Base-by-base conservation (phyloP, 2,797 vertebrate genomes). In the Cuniculus paca region DNA sequence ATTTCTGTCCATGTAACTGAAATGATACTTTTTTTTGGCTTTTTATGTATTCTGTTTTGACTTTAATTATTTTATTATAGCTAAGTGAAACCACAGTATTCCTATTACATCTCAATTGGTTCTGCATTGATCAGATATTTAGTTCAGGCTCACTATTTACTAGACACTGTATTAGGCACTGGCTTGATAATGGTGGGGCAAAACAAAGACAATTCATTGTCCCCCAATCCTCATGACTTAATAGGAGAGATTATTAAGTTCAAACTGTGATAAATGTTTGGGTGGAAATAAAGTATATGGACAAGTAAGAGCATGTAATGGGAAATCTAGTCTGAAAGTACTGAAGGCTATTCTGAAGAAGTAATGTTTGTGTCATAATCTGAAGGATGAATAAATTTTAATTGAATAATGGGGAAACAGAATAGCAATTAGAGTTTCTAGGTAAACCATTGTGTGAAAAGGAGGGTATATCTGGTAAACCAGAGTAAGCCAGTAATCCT, bases 51-150 rank as follows among this genome's bases (percentile, higher is more conserved):
- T 81, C 1, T 85, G 39, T 80, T 86, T 28, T 80, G 58, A 78
- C 48, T 86, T 90, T 82, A 86, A 85, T 58, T 82, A 75, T 83
- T 95, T 97, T 28, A 50, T 80, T 78, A 80, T 79, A 80, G 61
- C 9, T 91, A 87, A 87, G 65, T 19, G 68, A 63, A 78, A 65
- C 6, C 11, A 24, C 4, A 42, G 54, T 3, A 75, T 93, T 79
- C 16, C 36, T 36, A 28, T 31, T 16, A 19, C 0, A 61, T 42
- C 26, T 81, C 70, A 68, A 61, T 13, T 75, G 36, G 11, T 61
- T 16, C 77, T 81, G 78, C 16, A 85, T 50, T 83, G 19, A 48
- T 72, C 31, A 52, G 9, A 78, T 84, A 84, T 52, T 54, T 87
- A 8, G 17, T 70, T n/a, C 8, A 72, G 31, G 36, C 28, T 28